Conservation (phyloP, 2,797 vertebrate genomes). For the Dipus sagitta region DNA sequence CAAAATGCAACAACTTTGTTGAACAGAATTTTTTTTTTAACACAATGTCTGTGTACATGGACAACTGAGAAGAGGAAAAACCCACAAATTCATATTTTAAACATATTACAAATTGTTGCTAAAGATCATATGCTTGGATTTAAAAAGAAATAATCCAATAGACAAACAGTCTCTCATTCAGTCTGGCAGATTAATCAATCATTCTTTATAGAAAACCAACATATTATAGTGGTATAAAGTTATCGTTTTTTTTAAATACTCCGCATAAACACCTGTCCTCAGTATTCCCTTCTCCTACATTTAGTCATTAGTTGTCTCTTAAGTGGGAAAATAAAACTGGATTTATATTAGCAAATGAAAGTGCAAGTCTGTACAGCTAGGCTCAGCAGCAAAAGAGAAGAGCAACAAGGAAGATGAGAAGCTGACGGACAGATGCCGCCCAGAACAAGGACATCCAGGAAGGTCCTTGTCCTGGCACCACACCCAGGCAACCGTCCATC, state of each 20-base stretch:
- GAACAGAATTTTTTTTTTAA: slow-evolving; percentile 86
- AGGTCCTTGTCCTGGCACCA: neutral
- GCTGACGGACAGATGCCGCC: neutral
- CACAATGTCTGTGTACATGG: slow-evolving; percentile 86
- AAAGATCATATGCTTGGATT: slow-evolving; percentile 80
- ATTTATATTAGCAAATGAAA: slow-evolving; percentile 78
- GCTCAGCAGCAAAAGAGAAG: slow-evolving; percentile 79
- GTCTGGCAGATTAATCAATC: slow-evolving; percentile 81
- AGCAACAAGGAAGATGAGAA: slow-evolving; percentile 63
- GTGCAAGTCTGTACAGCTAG: slow-evolving; percentile 85
- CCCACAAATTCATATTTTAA: slow-evolving; percentile 80
- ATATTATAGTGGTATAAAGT: slow-evolving; percentile 81
- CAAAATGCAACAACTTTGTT: slow-evolving; percentile 85
- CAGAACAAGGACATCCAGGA: neutral
- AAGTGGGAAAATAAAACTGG: slow-evolving; percentile 41
- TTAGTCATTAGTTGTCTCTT: slow-evolving; percentile 63
- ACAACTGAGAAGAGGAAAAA: slow-evolving; percentile 83
- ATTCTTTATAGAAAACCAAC: slow-evolving; percentile 85
- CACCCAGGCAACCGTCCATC: slow-evolving; percentile 31
- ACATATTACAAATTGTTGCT: slow-evolving; percentile 79
- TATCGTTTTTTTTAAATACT: slow-evolving; percentile 62
- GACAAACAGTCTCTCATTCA: slow-evolving; percentile 72
- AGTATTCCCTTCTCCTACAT: slow-evolving; percentile 35
- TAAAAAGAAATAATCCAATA: slow-evolving; percentile 72
- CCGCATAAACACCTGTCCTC: slow-evolving; percentile 56